These are phyloP conservation scores for Globodera ellingtonae DNA, from an alignment of 1,140 invertebrate genomes.

Conservation along the genomic window DNA sequence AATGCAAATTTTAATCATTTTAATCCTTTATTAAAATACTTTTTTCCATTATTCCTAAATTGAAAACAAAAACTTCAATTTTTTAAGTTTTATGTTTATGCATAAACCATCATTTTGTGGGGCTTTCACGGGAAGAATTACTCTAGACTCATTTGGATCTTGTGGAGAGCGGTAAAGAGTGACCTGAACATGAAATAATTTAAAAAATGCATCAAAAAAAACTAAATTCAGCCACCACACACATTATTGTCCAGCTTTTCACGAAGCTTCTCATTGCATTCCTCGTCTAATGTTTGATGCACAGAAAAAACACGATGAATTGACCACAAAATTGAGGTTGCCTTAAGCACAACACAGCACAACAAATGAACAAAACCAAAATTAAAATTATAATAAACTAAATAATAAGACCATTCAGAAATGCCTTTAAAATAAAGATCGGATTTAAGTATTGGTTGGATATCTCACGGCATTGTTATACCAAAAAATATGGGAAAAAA, in stretches of 20 bases:
- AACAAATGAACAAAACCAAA: conserved; percentile 14
- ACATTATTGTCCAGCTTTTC: not conserved
- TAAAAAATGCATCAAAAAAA: not conserved
- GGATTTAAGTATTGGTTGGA: too few relatives aligned
- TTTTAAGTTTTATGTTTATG: conserved; percentile 1
- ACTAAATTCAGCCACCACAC: conserved; percentile 3
- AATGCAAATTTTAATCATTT: not conserved
- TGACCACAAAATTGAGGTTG: conserved; percentile 70
- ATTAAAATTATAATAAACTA: too few relatives aligned
- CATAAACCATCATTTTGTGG: conserved; percentile 5
- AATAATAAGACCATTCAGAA: too few relatives aligned
- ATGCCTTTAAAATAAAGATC: too few relatives aligned
- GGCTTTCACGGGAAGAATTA: conserved; percentile 4
- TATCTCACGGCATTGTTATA: not conserved
- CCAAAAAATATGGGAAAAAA: conserved; percentile 23
- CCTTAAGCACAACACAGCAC: conserved; percentile 66
- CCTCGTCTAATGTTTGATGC: conserved; percentile 56
- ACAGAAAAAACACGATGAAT: conserved; percentile 73
- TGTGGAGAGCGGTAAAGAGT: not conserved
- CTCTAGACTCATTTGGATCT: conserved; percentile 1
- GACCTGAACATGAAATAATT: not conserved
- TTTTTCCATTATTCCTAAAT: too few relatives aligned
- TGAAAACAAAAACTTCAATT: not conserved
- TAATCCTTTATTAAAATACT: too few relatives aligned
- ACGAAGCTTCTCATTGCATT: conserved; percentile 31